These are phyloP conservation scores for Chroicocephalus ridibundus DNA, from an alignment of 2,113 vertebrate genomes.

Conservation along the genomic window DNA sequence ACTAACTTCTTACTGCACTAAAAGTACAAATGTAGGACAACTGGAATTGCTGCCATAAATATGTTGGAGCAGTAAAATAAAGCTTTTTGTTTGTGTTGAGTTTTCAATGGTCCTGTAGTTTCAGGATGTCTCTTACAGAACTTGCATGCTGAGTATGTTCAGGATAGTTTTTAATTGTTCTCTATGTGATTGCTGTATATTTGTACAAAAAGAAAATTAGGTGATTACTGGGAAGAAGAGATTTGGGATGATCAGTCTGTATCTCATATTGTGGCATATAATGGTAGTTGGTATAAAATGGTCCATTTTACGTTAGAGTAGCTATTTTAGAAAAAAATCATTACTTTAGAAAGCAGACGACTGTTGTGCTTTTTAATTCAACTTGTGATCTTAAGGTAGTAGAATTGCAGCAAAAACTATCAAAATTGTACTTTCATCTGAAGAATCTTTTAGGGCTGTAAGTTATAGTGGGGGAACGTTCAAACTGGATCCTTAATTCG, in stretches of 20 bases:
- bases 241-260: not conserved
- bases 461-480: not conserved
- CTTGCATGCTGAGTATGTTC: not conserved
- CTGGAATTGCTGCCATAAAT: not conserved
- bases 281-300: not conserved
- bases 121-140: not conserved
- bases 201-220: not conserved
- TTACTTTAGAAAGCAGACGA: not conserved
- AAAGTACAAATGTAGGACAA: not conserved
- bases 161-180: not conserved
- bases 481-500: not conserved
- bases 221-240: not conserved
- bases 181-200: fast-evolving
- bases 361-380: not conserved
- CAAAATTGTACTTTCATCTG: not conserved
- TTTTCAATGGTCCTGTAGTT: not conserved
- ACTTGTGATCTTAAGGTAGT: not conserved
- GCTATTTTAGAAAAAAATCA: not conserved
- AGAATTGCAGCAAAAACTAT: not conserved
- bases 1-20: not conserved
- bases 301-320: not conserved
- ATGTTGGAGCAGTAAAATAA: not conserved
- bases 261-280: not conserved
- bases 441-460: not conserved
- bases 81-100: not conserved